These are phyloP conservation scores for Eristalinus aeneus DNA, from an alignment of 2,888 invertebrate species.

Conservation along the genomic window DNA sequence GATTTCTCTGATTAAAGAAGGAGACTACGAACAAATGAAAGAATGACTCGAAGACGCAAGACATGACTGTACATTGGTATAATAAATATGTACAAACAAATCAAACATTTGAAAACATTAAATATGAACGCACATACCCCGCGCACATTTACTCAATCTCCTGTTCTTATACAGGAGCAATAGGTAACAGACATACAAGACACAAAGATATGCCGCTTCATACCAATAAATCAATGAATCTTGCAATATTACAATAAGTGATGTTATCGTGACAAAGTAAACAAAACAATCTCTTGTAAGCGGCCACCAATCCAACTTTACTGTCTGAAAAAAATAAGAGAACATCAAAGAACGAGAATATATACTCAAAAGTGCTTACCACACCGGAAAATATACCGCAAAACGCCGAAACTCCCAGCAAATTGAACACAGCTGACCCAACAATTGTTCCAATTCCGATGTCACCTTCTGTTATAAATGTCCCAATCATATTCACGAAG, in stretches of 20 bases:
- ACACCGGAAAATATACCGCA: slow-evolving; percentile 90
- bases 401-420: slow-evolving; percentile 90
- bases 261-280: slow-evolving; percentile 91
- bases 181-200: slow-evolving; percentile 82
- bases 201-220: slow-evolving; percentile 85
- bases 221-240: slow-evolving; percentile 93
- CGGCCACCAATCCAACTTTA: slow-evolving; percentile 93
- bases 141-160: slow-evolving; percentile 10
- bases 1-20: no score
- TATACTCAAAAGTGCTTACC: slow-evolving; percentile 82
- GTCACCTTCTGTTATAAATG: slow-evolving; percentile 91
- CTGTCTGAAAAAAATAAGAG: slow-evolving; percentile 82
- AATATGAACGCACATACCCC: slow-evolving; percentile 13
- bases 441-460: slow-evolving; percentile 92
- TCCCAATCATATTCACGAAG: slow-evolving; percentile 93
- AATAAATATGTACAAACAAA: no score
- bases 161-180: slow-evolving; percentile 48
- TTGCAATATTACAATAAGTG: slow-evolving; percentile 90
- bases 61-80: no score
- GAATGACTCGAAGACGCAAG: no score
- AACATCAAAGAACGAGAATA: not conserved
- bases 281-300: slow-evolving; percentile 90
- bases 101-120: not conserved
- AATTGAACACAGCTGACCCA: slow-evolving; percentile 92
- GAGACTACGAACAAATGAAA: no score